Base-by-base conservation (phyloP, 35 echinoderm and acorn worm species). In the Strongylocentrotus purpuratus region DNA sequence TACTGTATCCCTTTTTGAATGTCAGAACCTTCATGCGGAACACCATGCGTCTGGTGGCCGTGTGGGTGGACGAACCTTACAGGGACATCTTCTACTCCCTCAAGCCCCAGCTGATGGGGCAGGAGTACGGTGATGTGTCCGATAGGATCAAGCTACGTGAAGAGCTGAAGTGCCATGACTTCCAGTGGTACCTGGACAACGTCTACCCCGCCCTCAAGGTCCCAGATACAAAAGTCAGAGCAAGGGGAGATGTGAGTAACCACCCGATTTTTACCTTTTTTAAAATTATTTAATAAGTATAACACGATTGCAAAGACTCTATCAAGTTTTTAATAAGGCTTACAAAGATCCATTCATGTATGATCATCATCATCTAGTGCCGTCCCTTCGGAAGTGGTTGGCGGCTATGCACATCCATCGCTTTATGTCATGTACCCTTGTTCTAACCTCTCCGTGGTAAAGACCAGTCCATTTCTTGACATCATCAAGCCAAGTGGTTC, bases 1-100 rank as follows among this genome's bases (percentile, higher is more conserved):
- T 41, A 41, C 3, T 41, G 35, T 41, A 0, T 41, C 35, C 35
- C 3, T 41, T 41, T 46, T 25, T 46, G 31, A 46, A 33, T 90
- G 86, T 33, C 88, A 99, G 98, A 87, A 99, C 98, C 2, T 97
- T 97, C 55, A 95, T 96, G 31, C 96, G 94, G n/a, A 99, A 99
- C 90, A 99, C 97, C 17, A 70, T 95, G 86, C 95, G 98, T 48
- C 88, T 96, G 55, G 95, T 96, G 0, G 98, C 96, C 52, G 98
- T 99, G 0, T 99, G 98, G 98, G 70, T 99, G 31, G 98, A 99
- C 86, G 97, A 97, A 9, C 95, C 92, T 2, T 99, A 96, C 87
- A 97, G 95, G 71, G 33, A 95, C 5, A 95, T 97, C 45, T 99
- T 99, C 94, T 99, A 96, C 94, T 65, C 91, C 20, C 61, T 92